A percentile compares a stretch with the other conserved stretches of the same genome.
Conservation (phyloP, 2,888 invertebrate genomes). For the Myopa testacea region DNA sequence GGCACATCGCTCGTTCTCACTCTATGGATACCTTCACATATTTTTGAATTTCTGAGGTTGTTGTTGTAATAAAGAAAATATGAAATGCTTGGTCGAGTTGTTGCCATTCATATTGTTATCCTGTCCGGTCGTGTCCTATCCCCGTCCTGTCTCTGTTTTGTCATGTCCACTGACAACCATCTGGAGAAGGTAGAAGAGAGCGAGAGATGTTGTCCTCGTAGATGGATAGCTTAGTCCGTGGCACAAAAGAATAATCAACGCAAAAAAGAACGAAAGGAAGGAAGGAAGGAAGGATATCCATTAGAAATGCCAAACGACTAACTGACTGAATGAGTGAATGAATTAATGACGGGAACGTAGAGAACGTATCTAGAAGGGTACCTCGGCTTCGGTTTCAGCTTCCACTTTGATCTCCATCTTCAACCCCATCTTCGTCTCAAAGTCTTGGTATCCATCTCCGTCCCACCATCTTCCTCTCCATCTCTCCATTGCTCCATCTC, state of each 20-base stretch:
- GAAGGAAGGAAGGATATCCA: conserved; percentile 53
- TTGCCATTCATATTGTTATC: conserved; percentile 38
- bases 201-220: neutral
- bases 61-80: conserved; percentile 37
- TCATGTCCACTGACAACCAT: neutral
- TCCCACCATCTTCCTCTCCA: no score
- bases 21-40: neutral
- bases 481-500: no score
- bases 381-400: conserved; percentile 34
- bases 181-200: neutral
- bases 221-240: neutral
- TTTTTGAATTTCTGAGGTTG: neutral
- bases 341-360: neutral
- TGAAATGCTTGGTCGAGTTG: conserved; percentile 35
- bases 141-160: no score
- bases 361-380: conserved; percentile 45
- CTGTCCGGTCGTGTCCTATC: neutral
- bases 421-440: neutral
- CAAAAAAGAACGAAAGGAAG: conserved; percentile 41
- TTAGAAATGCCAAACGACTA: conserved; percentile 48
- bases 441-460: no score
- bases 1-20: neutral
- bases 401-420: neutral
- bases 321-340: conserved; percentile 24
- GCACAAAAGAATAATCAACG: conserved; percentile 52